phyloP scores from a whole-genome alignment of 2,113 vertebrate species.

The Acrocephalus kingi region DNA sequence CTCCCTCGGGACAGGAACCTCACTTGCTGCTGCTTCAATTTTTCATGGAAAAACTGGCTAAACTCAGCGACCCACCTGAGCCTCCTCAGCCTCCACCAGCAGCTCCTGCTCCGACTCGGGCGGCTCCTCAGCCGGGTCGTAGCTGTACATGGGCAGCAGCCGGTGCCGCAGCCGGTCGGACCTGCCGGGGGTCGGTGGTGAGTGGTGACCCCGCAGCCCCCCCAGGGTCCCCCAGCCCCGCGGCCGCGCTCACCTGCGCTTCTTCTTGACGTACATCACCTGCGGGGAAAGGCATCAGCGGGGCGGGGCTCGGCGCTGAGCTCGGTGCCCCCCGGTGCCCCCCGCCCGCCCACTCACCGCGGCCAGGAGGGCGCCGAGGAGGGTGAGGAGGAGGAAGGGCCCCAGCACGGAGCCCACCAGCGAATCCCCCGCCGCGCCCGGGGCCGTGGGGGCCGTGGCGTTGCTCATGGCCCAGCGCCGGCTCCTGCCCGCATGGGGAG shows the following conservation, averaged over 20 bases:
- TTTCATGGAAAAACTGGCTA: background rate
- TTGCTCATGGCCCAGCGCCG: conserved; percentile 80
- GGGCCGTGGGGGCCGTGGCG: conserved; percentile 79
- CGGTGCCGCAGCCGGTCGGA: conserved; percentile 91
- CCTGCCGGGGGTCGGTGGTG: conserved; percentile 50
- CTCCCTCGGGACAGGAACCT: background rate
- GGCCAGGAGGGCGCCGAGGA: conserved; percentile 83
- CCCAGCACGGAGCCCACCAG: conserved; percentile 86
- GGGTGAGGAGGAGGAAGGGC: conserved; percentile 88
- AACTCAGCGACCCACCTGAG: conserved; percentile 77
- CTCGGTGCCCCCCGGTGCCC: background rate
- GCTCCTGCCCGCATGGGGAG: conserved; percentile 2
- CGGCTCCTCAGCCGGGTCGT: conserved; percentile 91
- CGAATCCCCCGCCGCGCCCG: conserved; percentile 72
- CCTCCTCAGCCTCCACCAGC: conserved; percentile 84
- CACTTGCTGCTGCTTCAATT: background rate
- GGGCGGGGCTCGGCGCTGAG: background rate
- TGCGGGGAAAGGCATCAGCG: conserved; percentile 27
- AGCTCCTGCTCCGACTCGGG: conserved; percentile 91
- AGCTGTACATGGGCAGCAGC: conserved; percentile 91
- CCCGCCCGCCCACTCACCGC: conserved; percentile 78
- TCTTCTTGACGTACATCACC: conserved; percentile 91
- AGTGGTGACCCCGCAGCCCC: background rate
- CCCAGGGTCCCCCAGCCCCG: background rate
- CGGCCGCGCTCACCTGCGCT: conserved; percentile 79